Evolutionary conservation across 2,797 vertebrate species (phyloP).

Genomic region (Xerus rutilus): DNA sequence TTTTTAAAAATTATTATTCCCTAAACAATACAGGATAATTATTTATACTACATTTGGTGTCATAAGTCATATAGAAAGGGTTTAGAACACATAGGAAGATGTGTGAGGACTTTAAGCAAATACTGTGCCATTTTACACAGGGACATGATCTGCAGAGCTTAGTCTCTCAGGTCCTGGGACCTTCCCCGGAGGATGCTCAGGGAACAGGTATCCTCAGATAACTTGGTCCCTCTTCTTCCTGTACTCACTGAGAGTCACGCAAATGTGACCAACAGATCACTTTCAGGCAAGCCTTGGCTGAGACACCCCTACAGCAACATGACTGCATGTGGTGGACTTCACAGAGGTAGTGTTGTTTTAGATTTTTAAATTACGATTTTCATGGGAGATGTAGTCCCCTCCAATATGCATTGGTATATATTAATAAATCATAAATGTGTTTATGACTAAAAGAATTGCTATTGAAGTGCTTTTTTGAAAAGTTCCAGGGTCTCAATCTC

Average conservation of each 20-base stretch:
- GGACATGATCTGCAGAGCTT: neutral
- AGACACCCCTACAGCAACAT: neutral
- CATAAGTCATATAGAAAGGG: neutral
- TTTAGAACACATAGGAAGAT: neutral
- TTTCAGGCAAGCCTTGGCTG: neutral
- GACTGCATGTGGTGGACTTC: neutral
- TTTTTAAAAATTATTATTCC: neutral
- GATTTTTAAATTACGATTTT: slow-evolving; percentile 27
- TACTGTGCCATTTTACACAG: neutral
- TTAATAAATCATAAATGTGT: neutral
- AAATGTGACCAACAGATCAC: neutral
- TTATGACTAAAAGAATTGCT: neutral
- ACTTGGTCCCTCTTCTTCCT: neutral
- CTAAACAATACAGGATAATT: neutral
- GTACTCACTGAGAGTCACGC: neutral
- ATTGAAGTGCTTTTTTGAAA: neutral
- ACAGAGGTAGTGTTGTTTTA: neutral
- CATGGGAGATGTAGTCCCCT: neutral
- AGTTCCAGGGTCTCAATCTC: neutral
- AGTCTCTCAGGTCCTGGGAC: too few relatives aligned
- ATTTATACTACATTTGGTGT: neutral
- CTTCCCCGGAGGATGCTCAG: neutral
- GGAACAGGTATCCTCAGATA: neutral
- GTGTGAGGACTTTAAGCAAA: neutral
- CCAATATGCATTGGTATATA: neutral